Evolutionary conservation across 2,888 invertebrate genomes (phyloP).

Genomic region (Oligia fasciuncula): DNA sequence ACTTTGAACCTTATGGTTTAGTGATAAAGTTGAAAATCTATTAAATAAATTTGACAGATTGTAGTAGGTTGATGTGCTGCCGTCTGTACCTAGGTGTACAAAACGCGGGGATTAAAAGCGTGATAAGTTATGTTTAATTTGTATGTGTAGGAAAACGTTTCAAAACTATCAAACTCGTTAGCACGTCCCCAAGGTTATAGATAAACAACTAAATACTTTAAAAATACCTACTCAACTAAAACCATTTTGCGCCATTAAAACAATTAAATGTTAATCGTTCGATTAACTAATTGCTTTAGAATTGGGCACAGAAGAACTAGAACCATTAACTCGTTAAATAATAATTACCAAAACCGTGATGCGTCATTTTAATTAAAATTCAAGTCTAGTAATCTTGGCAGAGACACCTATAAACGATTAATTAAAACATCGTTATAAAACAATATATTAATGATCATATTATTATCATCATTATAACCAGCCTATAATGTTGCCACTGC

Average conservation of each 20-base stretch:
- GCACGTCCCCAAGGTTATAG: not conserved
- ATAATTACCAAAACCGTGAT: conserved; percentile 3
- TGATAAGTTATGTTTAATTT: not conserved
- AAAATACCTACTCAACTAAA: conserved; percentile 9
- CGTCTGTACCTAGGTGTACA: too few relatives aligned
- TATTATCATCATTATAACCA: too few relatives aligned
- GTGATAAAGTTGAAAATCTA: too few relatives aligned
- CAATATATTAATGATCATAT: too few relatives aligned
- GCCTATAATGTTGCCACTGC: too few relatives aligned
- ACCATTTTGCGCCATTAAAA: not conserved
- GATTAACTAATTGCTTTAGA: conserved; percentile 43
- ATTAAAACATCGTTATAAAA: not conserved
- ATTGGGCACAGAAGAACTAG: conserved; percentile 33
- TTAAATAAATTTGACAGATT: too few relatives aligned
- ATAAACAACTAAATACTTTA: not conserved
- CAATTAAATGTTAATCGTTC: not conserved
- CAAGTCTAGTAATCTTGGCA: not conserved
- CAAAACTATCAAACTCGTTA: not conserved
- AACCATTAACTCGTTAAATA: conserved; percentile 37
- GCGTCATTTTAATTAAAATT: conserved; percentile 15
- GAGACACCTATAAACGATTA: too few relatives aligned
- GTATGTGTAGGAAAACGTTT: not conserved
- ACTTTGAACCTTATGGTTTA: too few relatives aligned
- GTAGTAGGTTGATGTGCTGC: too few relatives aligned
- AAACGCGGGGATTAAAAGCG: not conserved